Percentiles rank a stretch among this genome's conserved stretches.
phyloP scores from a whole-genome alignment of 2,797 vertebrate species.

The Pygocentrus nattereri region DNA sequence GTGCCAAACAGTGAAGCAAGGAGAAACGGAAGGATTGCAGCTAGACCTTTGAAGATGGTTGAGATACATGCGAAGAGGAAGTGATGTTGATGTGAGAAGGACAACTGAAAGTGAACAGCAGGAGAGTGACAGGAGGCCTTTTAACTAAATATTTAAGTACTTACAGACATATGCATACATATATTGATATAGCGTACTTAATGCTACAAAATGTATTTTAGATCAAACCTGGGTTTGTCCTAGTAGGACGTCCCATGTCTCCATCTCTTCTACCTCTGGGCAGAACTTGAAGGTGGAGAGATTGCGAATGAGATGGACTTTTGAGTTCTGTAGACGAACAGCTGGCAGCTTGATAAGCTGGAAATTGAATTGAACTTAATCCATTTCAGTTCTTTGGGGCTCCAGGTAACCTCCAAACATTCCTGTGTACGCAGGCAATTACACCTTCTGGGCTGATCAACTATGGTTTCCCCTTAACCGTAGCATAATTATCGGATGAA shows the following conservation, averaged over 20 bases:
- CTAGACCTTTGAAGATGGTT: constrained; percentile 62
- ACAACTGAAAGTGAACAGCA: constrained; percentile 69
- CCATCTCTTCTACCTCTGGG: constrained; percentile 70
- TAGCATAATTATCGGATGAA: constrained; percentile 37
- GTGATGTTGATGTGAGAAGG: constrained; percentile 61
- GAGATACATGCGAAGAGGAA: constrained; percentile 51
- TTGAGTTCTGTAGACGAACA: constrained; percentile 44
- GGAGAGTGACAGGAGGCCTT: constrained; percentile 83
- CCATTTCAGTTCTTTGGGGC: constrained; percentile 28
- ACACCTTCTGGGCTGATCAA: constrained; percentile 28
- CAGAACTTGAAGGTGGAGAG: constrained; percentile 64
- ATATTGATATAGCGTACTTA: constrained; percentile 57
- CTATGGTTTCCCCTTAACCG: constrained; percentile 49
- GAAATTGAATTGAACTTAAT: constrained; percentile 9
- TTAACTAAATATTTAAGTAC: constrained; percentile 61
- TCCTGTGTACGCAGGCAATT: constrained; percentile 41
- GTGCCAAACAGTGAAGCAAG: constrained; percentile 90
- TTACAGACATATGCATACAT: constrained; percentile 57
- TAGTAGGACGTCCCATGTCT: constrained; percentile 72
- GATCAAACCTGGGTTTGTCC: constrained; percentile 63
- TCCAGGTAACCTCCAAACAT: constrained; percentile 35
- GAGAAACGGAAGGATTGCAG: constrained; percentile 75
- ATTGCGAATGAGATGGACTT: constrained; percentile 67
- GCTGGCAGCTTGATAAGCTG: constrained; percentile 38
- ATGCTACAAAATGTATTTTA: constrained; percentile 53